Conservation (phyloP, 2,888 invertebrate genomes). For the Willowsia nigromaculata region DNA sequence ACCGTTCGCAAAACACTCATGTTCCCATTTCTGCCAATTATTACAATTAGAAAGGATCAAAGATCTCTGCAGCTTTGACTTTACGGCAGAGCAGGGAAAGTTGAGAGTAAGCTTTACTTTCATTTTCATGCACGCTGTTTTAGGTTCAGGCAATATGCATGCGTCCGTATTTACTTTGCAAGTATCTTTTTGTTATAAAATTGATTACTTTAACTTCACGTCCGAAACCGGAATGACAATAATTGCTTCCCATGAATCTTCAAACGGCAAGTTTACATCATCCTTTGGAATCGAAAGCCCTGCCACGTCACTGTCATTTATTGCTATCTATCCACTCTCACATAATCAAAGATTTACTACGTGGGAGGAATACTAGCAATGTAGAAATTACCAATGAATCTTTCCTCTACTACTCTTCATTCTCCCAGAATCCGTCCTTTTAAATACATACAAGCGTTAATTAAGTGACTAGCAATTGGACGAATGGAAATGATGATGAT, state of each 20-base stretch:
- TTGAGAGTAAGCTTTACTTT: no score
- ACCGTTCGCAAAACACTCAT: no score
- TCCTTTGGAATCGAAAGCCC: not conserved
- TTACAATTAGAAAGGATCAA: no score
- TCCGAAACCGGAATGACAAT: not conserved
- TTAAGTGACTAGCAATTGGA: conserved; percentile 55
- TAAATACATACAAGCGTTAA: conserved; percentile 37
- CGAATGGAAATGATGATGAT: not conserved
- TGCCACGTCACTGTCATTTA: not conserved
- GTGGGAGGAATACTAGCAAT: not conserved
- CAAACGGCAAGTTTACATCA: not conserved
- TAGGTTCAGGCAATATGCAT: no score
- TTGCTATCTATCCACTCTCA: not conserved
- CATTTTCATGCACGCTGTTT: no score
- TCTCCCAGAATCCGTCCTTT: not conserved
- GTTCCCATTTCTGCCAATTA: no score
- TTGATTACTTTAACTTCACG: not conserved
- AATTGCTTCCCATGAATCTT: not conserved
- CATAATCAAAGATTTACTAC: not conserved
- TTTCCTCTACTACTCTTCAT: not conserved
- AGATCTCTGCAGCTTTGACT: no score
- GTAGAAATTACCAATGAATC: not conserved
- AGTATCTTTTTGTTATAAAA: not conserved
- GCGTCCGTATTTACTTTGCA: not conserved
- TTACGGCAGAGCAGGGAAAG: no score